A percentile compares a stretch with the other conserved stretches of the same genome.
Evolutionary conservation across 2,888 invertebrate genomes (phyloP).

Genomic region (Frankliniella fusca): DNA sequence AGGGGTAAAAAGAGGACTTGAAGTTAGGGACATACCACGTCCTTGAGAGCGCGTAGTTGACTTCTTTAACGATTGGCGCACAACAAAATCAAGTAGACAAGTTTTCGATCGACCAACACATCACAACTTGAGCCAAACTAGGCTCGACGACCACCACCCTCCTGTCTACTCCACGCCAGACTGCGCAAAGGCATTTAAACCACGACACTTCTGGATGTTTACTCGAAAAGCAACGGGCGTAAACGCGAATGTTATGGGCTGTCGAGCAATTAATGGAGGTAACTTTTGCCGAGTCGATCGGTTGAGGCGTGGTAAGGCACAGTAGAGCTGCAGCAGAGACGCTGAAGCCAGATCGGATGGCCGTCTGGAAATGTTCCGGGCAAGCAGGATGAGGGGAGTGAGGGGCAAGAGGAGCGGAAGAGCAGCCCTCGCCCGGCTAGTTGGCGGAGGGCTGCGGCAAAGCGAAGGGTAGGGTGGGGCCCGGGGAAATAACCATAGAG

Average conservation of each 20-base stretch:
- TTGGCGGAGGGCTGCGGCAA: no score
- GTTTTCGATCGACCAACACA: no score
- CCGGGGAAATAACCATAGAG: no score
- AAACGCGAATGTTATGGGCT: neutral
- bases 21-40: neutral
- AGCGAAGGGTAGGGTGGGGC: no score
- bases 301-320: no score
- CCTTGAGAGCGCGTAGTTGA: no score
- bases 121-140: no score
- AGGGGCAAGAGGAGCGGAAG: neutral
- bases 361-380: neutral
- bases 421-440: no score
- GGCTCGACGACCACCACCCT: no score
- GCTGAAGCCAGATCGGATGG: neutral
- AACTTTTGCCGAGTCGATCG: no score
- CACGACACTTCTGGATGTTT: neutral
- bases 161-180: neutral
- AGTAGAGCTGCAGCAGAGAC: neutral
- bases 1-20: neutral
- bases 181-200: neutral
- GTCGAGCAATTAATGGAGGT: slow-evolving; percentile 17
- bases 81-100: no score
- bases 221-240: neutral
- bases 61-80: no score
- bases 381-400: neutral